Evolutionary conservation across 2,113 vertebrate species (phyloP), one percentile per base, ranked within the genome.

Genomic region (Camelus dromedarius): DNA sequence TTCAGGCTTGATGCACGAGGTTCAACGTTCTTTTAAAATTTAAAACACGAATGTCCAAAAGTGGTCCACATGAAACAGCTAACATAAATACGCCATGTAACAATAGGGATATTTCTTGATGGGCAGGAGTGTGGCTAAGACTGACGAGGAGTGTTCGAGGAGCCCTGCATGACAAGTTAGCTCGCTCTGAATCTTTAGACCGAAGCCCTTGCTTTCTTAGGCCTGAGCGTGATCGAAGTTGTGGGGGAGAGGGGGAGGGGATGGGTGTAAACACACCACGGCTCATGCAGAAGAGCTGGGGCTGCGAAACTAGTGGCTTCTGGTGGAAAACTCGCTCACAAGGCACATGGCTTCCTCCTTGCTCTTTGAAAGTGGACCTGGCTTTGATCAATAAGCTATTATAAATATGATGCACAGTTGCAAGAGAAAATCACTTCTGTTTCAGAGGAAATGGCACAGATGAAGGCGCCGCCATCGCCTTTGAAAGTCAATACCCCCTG

Each of bases 321-420:
- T 54, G 58, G 11, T 30, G 26, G 56, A 91, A 66, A 81, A 38
- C 54, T 48, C 56, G 1, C 26, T 48, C 35, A 6, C 6, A 6
- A 64, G 32, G 20, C 52, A 35, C 64, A 24, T 62, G 62, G 81
- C n/a, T 91, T 82, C 80, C 82, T 95, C 67, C 58, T 48, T 60
- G 35, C 93, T 95, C 93, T 95, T 94, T 88, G 90, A 96, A 93
- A 72, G 93, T 24, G 38, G 92, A 50, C 88, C 76, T 84, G 69
- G 77, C 95, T 97, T 97, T 96, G 92, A 97, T 97, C 97, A 96
- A 97, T 95, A 96, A 96, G 80, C 96, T 92, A 84, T 97, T 96
- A 96, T n/a, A 96, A 91, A 97, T 69, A 73, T 15, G 70, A 95
- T 48, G 75, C 87, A 83, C 79, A 88, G 84, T 87, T 76, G 70